Evolutionary conservation across 2,888 invertebrate genomes (phyloP).

Genomic region (Lysandra coridon): DNA sequence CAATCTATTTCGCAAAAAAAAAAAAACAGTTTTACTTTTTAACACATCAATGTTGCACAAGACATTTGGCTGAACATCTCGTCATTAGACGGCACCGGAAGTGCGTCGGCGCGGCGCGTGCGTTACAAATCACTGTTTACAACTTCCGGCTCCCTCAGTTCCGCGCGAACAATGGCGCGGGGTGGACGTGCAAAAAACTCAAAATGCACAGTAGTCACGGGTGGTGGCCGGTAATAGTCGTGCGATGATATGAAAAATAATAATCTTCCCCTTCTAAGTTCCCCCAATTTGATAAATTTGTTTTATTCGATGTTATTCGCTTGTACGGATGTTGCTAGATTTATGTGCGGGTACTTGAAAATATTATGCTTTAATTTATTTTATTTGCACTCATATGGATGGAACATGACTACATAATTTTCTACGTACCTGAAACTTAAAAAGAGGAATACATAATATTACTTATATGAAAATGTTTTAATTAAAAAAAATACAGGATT

Average conservation of each 20-base stretch:
- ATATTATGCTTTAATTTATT: background rate
- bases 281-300: constrained; percentile 37
- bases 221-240: constrained; percentile 66
- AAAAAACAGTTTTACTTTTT: background rate
- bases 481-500: background rate
- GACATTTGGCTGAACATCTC: constrained; percentile 45
- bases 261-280: constrained; percentile 63
- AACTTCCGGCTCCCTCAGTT: constrained; percentile 74
- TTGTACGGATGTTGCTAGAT: constrained; percentile 5
- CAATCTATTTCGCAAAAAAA: background rate
- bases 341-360: constrained; percentile 19
- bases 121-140: constrained; percentile 82
- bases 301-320: constrained; percentile 29
- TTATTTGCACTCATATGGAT: background rate
- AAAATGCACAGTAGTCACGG: constrained; percentile 62
- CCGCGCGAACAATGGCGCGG: constrained; percentile 53
- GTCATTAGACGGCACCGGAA: constrained; percentile 75
- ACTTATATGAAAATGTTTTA: background rate
- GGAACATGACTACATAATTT: background rate
- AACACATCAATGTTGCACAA: constrained; percentile 28
- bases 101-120: constrained; percentile 77
- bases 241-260: constrained; percentile 76
- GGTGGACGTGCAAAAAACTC: constrained; percentile 60
- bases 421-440: background rate
- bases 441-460: background rate